These are phyloP conservation scores for Lagria hirta DNA, from an alignment of 2,888 invertebrate species.

Conservation along the genomic window DNA sequence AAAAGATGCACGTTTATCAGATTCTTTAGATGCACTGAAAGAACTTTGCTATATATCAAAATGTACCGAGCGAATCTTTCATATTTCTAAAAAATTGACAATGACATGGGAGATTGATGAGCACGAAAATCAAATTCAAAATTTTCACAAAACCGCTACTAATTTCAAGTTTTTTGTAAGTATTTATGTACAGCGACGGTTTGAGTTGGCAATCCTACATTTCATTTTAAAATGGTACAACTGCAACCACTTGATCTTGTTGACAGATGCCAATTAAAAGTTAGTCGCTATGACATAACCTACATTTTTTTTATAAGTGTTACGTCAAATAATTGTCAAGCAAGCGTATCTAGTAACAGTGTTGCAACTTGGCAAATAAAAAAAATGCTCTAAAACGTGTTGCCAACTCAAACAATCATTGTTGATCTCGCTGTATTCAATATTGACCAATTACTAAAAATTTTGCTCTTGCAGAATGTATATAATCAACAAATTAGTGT, in stretches of 20 bases:
- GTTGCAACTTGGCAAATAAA: not conserved
- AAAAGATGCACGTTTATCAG: conserved; percentile 46
- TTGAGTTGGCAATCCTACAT: conserved; percentile 3
- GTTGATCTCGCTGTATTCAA: not conserved
- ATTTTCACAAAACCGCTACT: conserved; percentile 10
- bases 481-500: conserved; percentile 29
- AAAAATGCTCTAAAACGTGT: not conserved
- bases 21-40: conserved; percentile 48
- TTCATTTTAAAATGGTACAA: conserved; percentile 3
- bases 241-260: too few species aligned
- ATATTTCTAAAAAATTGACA: conserved; percentile 40
- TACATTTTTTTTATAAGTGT: too few species aligned
- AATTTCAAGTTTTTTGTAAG: conserved; percentile 6
- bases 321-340: too few species aligned
- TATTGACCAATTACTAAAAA: not conserved
- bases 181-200: conserved; percentile 1
- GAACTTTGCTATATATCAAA: conserved; percentile 51
- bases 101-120: conserved; percentile 3
- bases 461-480: conserved; percentile 9
- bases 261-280: too few species aligned
- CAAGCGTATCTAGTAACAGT: too few species aligned
- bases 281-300: too few species aligned
- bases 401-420: too few species aligned
- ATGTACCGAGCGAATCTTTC: conserved; percentile 50
- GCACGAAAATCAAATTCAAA: not conserved